Percentiles rank a stretch among this genome's conserved stretches.
phyloP scores from a whole-genome alignment of 2,797 vertebrate species.

The Tokudaia tokunoshimensis region DNA sequence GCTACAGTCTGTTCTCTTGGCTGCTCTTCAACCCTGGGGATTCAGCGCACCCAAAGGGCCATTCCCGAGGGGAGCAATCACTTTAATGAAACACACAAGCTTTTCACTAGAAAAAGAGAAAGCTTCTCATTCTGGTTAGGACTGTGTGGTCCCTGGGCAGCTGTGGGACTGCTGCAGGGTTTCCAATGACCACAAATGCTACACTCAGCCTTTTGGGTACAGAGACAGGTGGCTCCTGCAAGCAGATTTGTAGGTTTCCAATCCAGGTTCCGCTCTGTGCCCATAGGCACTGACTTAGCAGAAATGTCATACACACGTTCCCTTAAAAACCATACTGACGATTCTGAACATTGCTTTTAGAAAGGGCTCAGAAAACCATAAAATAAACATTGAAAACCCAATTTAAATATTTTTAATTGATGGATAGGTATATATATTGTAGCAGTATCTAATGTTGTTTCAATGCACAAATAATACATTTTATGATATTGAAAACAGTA shows the following conservation, averaged over 20 bases:
- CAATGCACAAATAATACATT: neutral
- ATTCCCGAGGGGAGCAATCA: neutral
- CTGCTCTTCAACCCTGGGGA: neutral
- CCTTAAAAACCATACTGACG: neutral
- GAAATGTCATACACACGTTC: neutral
- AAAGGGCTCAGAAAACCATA: neutral
- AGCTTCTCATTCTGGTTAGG: neutral
- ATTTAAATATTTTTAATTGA: neutral
- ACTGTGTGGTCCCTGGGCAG: neutral
- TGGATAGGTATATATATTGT: neutral
- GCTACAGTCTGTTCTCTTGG: slow-evolving; percentile 32
- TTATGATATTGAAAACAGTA: neutral
- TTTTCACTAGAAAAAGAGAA: slow-evolving; percentile 18
- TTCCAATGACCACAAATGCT: neutral
- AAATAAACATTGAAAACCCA: neutral
- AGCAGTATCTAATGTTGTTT: neutral
- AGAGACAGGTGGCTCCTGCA: neutral
- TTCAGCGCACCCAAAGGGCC: slow-evolving; percentile 19
- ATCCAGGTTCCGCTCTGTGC: neutral
- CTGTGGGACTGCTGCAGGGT: neutral
- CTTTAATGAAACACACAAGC: slow-evolving; percentile 14
- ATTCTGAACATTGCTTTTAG: neutral
- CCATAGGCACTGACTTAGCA: neutral
- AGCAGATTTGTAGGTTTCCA: neutral
- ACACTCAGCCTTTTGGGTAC: neutral